Percentiles rank a stretch among this genome's conserved stretches.
phyloP scores from a whole-genome alignment of 2,888 invertebrate genomes.

The Stictocephala bisonia region DNA sequence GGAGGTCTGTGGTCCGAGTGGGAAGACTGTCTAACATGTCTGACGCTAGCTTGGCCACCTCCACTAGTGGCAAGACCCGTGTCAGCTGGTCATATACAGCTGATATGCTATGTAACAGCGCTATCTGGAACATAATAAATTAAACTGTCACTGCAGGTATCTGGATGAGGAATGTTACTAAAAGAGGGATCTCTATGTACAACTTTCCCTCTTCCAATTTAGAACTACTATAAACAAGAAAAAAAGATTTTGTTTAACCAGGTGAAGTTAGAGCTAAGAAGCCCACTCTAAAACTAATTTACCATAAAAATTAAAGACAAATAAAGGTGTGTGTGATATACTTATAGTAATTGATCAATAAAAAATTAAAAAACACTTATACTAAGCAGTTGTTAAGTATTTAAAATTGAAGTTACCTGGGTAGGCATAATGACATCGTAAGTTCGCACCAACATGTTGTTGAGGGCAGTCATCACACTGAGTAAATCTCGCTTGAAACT shows the following conservation, averaged over 20 bases:
- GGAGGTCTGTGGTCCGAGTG: slow-evolving; percentile 68
- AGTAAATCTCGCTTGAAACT: slow-evolving; percentile 85
- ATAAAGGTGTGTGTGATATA: background rate
- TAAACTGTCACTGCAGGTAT: too few relatives aligned
- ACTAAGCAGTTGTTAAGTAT: background rate
- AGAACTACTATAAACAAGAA: too few relatives aligned
- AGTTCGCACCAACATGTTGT: slow-evolving; percentile 78
- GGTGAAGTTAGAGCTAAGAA: too few relatives aligned
- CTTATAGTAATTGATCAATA: background rate
- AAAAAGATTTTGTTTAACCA: too few relatives aligned
- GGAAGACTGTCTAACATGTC: slow-evolving; percentile 83
- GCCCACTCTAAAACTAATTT: too few relatives aligned
- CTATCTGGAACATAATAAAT: slow-evolving; percentile 80
- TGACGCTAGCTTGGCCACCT: slow-evolving; percentile 82
- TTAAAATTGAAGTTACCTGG: slow-evolving; percentile 68
- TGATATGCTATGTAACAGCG: slow-evolving; percentile 83
- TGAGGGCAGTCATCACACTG: slow-evolving; percentile 82
- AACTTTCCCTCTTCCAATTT: too few relatives aligned
- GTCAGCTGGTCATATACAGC: slow-evolving; percentile 85
- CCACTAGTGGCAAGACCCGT: slow-evolving; percentile 74
- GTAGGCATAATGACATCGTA: slow-evolving; percentile 82
- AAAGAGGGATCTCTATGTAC: too few relatives aligned
- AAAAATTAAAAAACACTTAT: background rate
- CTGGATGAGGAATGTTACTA: too few relatives aligned
- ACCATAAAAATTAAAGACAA: too few relatives aligned